Base-by-base conservation (phyloP, 2,888 invertebrate species). In the Polietes domitor region DNA sequence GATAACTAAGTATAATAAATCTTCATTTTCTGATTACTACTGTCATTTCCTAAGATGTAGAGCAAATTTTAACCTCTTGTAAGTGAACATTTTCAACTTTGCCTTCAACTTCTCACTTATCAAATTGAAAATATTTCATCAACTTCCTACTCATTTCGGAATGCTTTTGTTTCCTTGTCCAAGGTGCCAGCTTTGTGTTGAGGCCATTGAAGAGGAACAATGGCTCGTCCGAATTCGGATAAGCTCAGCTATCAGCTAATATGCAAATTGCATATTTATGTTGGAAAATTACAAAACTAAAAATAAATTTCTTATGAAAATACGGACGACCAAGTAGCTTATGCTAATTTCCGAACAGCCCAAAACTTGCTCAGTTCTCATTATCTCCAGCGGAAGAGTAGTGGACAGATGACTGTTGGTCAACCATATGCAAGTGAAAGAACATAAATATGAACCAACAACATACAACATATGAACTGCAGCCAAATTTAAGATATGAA, bases 361-460 rank as follows among this genome's bases (percentile, higher is more conserved):
- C 47, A 15, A n/a, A 2, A n/a, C 47, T n/a, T 41, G 32, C 32
- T 41, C 47, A 47, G 1, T 6, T 15, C 47, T n/a, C 47, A 47
- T 47, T 47, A 47, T 47, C 47, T 47, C 2, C 47, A n/a, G 1
- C n/a, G 7, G 26, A 26, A 26, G 26, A 15, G 21, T 3, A 24
- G 26, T 19, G 58, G n/a, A 50, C 50, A 5, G 2, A 47, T 9
- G 47, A 4, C 50, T 19, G 17, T n/a, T 5, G 12, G 5, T 50
- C 50, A 50, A 47, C 5, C n/a, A n/a, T 50, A 50, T 17, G 50
- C 2, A 17, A 6, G 17, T 12, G 50, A 47, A n/a, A 50, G 17
- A 12, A 26, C 53, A 58, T 58, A 24, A 58, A 58, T 58, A 58
- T 58, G 58, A 26, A 19, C n/a, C n/a, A n/a, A n/a, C n/a, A n/a